A percentile compares a stretch with the other conserved stretches of the same genome.
These are phyloP conservation scores for Cebuella pygmaea DNA, from an alignment of 2,797 vertebrate species.

Conservation along the genomic window DNA sequence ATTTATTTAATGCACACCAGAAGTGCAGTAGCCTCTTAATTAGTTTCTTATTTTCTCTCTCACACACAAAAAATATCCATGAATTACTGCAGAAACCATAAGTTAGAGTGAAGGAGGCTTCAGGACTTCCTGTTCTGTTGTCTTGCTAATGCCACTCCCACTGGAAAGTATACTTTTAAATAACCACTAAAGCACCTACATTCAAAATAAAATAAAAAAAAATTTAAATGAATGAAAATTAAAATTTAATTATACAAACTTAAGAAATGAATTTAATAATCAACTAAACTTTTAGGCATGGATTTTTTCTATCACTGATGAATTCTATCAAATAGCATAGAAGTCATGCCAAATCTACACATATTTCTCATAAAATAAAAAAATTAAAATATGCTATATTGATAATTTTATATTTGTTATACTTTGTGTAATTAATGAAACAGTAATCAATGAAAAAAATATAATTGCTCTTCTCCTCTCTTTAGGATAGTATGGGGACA, in stretches of 20 bases:
- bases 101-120: neutral
- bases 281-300: neutral
- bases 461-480: neutral
- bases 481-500: neutral
- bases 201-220: neutral
- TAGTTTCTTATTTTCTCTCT: neutral
- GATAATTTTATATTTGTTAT: neutral
- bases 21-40: neutral
- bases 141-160: neutral
- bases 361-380: neutral
- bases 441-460: neutral
- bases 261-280: neutral
- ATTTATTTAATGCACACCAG: neutral
- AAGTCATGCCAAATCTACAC: neutral
- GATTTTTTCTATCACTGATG: neutral
- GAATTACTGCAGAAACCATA: neutral
- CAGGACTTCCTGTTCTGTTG: neutral
- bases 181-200: neutral
- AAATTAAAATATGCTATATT: neutral
- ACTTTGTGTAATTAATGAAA: neutral
- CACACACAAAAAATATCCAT: neutral
- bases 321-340: neutral
- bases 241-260: neutral
- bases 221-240: neutral
- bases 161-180: neutral